Base-by-base conservation (phyloP, 2,113 vertebrate genomes). In the Neolamprologus longior region DNA sequence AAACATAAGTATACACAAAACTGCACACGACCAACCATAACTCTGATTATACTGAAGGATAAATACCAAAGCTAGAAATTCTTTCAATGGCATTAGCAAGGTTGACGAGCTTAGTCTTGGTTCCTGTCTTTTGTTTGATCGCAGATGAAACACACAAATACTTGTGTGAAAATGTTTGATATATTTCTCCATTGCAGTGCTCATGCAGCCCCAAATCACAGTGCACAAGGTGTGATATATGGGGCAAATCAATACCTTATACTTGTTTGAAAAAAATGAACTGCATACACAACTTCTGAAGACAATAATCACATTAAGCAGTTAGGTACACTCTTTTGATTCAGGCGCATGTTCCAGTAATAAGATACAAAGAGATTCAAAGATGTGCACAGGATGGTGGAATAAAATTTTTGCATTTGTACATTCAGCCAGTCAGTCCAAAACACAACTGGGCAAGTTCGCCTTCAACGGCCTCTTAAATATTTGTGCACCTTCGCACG, bases 251-350 rank as follows among this genome's bases (percentile, higher is more conserved):
- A 37, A 82, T 80, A 40, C 10, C 58, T 82, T 68, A 45, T 40
- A 63, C 47, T 87, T 83, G 54, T 33, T 76, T 84, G 33, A 73
- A 73, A 91, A 47, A 91, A 83, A 47, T 33, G 9, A 81, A 89
- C 52, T 80, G 85, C 89, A 90, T 86, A 91, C 89, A 86, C 86
- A 93, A 87, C 28, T 68, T 89, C 17, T 85, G 47, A 89, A 88
- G 87, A 94, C 88, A 86, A 86, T 37, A 89, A 92, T 94, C 80
- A 93, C 88, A 93, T 90, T 83, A 88, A 93, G 93, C 87, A 92
- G 87, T 89, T 88, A 71, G 82, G 35, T 90, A 83, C 73, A 91
- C 85, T 76, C 53, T 83, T 93, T 68, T 82, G 85, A 91, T 90
- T 91, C 79, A 93, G 86, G 86, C 33, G 88, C 82, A 90, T 80